phyloP scores from a whole-genome alignment of 2,888 invertebrate species.

The Coleophora flavipennella region DNA sequence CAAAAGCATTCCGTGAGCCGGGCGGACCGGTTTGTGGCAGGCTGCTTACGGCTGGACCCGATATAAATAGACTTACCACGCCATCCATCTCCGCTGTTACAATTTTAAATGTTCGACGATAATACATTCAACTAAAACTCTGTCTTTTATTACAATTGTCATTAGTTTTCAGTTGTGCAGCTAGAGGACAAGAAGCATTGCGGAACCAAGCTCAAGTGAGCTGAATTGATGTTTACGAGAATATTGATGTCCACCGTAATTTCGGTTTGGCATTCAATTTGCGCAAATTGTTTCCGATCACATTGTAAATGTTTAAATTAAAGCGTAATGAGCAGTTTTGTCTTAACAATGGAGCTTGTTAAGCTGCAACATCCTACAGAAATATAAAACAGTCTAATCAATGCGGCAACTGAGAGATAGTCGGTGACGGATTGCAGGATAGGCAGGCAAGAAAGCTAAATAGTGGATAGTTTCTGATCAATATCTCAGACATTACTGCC shows the following conservation, averaged over 20 bases:
- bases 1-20: slow-evolving; percentile 57
- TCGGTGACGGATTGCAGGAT: slow-evolving; percentile 36
- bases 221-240: slow-evolving; percentile 4
- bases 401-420: slow-evolving; percentile 37
- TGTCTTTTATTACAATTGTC: too few relatives aligned
- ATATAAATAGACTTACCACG: slow-evolving; percentile 65
- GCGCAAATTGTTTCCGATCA: slow-evolving; percentile 22
- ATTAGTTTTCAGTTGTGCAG: not conserved
- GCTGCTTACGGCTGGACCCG: slow-evolving; percentile 64
- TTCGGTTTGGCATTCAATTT: slow-evolving; percentile 28
- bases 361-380: slow-evolving; percentile 32
- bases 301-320: too few relatives aligned
- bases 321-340: slow-evolving; percentile 21
- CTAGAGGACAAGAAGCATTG: not conserved
- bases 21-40: slow-evolving; percentile 59
- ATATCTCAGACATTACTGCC: slow-evolving; percentile 37
- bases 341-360: slow-evolving; percentile 44
- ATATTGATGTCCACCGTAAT: not conserved
- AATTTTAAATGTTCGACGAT: slow-evolving; percentile 27
- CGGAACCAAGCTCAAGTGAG: slow-evolving; percentile 3
- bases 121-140: not conserved
- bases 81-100: slow-evolving; percentile 57
- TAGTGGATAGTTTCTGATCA: slow-evolving; percentile 31
- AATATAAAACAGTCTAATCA: slow-evolving; percentile 46
- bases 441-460: slow-evolving; percentile 30